Evolutionary conservation across 2,113 vertebrate genomes (phyloP).

Genomic region (Brachypodius melanocephalos): DNA sequence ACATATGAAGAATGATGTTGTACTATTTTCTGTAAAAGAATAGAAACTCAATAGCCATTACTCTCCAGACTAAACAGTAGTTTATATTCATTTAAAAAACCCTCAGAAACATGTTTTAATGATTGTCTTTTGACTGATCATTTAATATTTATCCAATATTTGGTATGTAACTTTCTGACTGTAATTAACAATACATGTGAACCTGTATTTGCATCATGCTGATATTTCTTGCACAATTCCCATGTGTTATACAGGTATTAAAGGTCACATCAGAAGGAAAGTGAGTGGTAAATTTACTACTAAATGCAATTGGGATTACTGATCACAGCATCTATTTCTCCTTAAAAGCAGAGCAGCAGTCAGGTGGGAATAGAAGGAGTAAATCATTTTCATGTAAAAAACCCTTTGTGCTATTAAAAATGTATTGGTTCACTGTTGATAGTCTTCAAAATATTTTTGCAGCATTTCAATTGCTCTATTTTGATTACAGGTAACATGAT

Average conservation of each 20-base stretch:
- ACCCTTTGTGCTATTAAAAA: background rate
- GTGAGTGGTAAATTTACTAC: background rate
- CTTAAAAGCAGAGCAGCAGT: background rate
- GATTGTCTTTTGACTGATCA: background rate
- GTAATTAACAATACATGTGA: background rate
- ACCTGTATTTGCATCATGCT: background rate
- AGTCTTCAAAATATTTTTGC: background rate
- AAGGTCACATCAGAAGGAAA: background rate
- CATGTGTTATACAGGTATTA: background rate
- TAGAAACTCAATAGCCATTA: background rate
- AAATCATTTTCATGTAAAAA: background rate
- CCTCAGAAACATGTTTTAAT: background rate
- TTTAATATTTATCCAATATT: background rate
- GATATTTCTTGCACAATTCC: background rate
- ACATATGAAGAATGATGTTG: background rate
- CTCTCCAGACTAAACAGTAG: background rate
- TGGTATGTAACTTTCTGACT: background rate
- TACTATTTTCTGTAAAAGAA: constrained; percentile 11
- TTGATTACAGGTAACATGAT: background rate
- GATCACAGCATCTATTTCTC: background rate
- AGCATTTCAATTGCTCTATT: background rate
- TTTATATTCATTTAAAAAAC: background rate
- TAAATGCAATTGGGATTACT: background rate
- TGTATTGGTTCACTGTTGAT: background rate
- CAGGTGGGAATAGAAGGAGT: background rate